phyloP scores from a whole-genome alignment of 2,113 vertebrate genomes.

The Labrus mixtus region DNA sequence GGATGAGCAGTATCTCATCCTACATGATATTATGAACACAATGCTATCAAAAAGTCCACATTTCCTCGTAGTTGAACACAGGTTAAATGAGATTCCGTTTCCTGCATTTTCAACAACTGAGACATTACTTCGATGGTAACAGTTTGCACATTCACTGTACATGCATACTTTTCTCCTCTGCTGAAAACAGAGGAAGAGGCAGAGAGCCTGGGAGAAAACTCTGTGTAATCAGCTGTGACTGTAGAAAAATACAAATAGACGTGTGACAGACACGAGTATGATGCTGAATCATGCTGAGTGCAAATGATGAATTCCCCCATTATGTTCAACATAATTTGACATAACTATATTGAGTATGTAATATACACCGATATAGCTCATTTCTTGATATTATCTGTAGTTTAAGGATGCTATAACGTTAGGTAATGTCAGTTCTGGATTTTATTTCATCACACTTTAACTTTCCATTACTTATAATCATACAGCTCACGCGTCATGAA shows the following conservation, averaged over 20 bases:
- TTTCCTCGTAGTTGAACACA: too few species aligned
- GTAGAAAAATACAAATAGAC: neutral
- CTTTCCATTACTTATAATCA: too few species aligned
- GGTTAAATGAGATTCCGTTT: too few species aligned
- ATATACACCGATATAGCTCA: too few species aligned
- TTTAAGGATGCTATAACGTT: neutral
- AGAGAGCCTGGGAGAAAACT: neutral
- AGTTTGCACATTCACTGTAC: neutral
- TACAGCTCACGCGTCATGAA: too few species aligned
- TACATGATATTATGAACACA: conserved; percentile 2
- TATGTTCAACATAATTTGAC: too few species aligned
- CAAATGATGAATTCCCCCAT: neutral
- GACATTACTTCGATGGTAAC: too few species aligned
- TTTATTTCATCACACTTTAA: too few species aligned
- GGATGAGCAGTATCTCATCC: conserved; percentile 15
- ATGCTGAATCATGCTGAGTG: neutral
- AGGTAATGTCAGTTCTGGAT: neutral
- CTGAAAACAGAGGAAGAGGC: neutral
- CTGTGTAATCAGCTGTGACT: conserved; percentile 5
- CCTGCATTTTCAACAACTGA: too few species aligned
- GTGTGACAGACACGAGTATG: neutral
- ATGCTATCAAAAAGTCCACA: neutral
- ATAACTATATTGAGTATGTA: too few species aligned
- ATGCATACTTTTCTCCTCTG: neutral
- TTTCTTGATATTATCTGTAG: neutral